Evolutionary conservation across 2,113 vertebrate species (phyloP).

Genomic region (Vulpes lagopus): DNA sequence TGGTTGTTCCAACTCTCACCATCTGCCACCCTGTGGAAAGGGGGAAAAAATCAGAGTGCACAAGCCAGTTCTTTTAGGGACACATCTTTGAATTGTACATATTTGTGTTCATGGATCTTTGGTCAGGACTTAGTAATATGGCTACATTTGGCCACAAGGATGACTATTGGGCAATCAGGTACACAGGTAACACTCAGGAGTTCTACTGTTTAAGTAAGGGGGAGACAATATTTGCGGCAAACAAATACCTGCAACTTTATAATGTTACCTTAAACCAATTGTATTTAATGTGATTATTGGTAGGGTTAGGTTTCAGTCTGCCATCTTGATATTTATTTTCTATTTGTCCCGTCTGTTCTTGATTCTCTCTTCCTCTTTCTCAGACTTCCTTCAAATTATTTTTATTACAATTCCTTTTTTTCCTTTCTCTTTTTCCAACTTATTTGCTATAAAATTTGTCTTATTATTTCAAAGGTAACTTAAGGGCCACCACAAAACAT

Average conservation of each 20-base stretch:
- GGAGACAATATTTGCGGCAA: background rate
- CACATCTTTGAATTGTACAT: background rate
- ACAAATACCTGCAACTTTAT: background rate
- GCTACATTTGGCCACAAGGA: background rate
- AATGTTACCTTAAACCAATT: background rate
- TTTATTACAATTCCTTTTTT: background rate
- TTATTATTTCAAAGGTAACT: background rate
- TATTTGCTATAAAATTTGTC: background rate
- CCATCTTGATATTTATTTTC: background rate
- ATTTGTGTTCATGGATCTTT: background rate
- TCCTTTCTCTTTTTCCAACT: background rate
- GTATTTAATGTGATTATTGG: background rate
- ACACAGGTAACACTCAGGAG: background rate
- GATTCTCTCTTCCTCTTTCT: background rate
- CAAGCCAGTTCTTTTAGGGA: background rate
- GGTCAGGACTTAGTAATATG: background rate
- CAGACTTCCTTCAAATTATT: background rate
- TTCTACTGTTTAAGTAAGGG: background rate
- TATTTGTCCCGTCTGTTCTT: background rate
- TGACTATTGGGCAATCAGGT: background rate
- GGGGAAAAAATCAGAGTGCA: background rate
- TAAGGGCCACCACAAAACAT: background rate
- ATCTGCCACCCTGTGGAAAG: background rate
- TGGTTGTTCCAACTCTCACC: background rate
- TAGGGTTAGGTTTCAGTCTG: background rate